Evolutionary conservation across 2,113 vertebrate genomes (phyloP).

Genomic region (Choloepus hoffmanni): DNA sequence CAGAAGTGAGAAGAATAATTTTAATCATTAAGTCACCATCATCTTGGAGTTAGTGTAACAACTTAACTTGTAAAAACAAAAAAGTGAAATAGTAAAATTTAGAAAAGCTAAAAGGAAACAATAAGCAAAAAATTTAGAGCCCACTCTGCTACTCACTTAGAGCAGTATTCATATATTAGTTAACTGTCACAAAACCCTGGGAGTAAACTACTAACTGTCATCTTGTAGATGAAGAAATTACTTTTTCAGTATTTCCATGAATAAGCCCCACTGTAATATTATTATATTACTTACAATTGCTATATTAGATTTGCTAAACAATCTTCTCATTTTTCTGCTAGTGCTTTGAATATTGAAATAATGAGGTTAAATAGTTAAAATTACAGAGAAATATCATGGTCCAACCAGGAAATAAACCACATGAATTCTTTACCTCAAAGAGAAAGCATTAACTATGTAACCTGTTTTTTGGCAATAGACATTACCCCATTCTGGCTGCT

Average conservation of each 20-base stretch:
- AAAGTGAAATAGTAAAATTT: neutral
- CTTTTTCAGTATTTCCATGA: neutral
- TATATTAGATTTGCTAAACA: neutral
- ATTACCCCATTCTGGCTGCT: neutral
- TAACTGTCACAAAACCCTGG: neutral
- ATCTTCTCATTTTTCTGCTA: neutral
- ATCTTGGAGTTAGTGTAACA: conserved; percentile 1
- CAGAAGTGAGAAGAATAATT: neutral
- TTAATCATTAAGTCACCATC: neutral
- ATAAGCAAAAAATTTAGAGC: neutral
- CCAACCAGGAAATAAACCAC: neutral
- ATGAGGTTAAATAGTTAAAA: conserved; percentile 34
- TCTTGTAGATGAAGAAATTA: neutral
- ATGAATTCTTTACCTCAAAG: neutral
- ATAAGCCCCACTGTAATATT: neutral
- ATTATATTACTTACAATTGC: neutral
- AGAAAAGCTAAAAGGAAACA: neutral
- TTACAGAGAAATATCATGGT: neutral
- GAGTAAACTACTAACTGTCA: neutral
- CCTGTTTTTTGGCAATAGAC: neutral
- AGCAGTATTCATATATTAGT: neutral
- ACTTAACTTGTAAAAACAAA: neutral
- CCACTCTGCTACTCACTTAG: neutral
- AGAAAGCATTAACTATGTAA: neutral
- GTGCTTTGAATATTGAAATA: neutral